These are phyloP conservation scores for Melanerpes aurifrons DNA, from an alignment of 2,113 vertebrate genomes.

Conservation along the genomic window DNA sequence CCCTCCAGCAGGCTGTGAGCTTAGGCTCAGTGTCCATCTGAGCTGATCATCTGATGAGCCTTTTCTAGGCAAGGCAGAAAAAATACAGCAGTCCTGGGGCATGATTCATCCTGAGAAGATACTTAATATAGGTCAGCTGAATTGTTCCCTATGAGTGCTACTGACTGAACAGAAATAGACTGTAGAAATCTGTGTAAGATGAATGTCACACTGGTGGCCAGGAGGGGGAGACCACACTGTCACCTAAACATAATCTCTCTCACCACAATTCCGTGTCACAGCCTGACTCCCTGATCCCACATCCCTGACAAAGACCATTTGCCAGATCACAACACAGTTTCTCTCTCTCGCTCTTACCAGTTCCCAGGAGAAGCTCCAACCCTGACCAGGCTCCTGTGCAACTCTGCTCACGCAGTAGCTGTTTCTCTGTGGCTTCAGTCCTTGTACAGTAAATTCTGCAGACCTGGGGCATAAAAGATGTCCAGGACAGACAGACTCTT, in stretches of 20 bases:
- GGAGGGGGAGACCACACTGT: neutral
- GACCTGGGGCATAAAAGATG: neutral
- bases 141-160: neutral
- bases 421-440: neutral
- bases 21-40: accelerated
- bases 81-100: neutral
- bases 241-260: neutral
- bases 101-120: constrained; percentile 1
- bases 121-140: neutral
- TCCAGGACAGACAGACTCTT: accelerated
- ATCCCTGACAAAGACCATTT: neutral
- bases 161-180: neutral
- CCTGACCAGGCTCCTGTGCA: neutral
- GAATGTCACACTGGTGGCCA: neutral
- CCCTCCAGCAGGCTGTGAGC: neutral
- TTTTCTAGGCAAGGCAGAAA: neutral
- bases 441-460: neutral
- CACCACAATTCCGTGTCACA: neutral
- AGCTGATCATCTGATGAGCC: neutral
- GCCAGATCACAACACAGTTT: neutral
- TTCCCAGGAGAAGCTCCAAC: neutral
- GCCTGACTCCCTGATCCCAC: neutral
- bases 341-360: neutral
- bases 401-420: neutral
- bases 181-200: neutral